A percentile compares a stretch with the other conserved stretches of the same genome.
Evolutionary conservation across 1,140 invertebrate species (phyloP).

Genomic region (Arctopsyche grandis): DNA sequence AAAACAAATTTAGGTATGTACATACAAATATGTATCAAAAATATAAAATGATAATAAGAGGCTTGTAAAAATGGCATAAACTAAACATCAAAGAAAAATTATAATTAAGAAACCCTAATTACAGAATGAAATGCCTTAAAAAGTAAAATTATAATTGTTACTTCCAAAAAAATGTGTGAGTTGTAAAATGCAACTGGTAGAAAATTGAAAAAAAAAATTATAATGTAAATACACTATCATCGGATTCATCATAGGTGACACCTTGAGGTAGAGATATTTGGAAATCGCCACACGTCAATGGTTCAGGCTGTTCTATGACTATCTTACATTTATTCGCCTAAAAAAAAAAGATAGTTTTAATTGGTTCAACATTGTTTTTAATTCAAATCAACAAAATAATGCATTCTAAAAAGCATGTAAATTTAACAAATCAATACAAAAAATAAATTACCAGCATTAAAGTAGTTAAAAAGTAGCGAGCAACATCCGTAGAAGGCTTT

Average conservation of each 20-base stretch:
- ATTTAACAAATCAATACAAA: background rate
- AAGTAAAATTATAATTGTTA: no score
- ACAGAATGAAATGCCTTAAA: no score
- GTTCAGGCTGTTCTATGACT: slow-evolving; percentile 7
- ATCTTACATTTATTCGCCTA: slow-evolving; percentile 34
- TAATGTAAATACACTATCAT: background rate
- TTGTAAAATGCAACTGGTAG: no score
- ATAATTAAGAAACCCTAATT: no score
- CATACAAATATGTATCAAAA: no score
- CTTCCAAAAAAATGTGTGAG: no score
- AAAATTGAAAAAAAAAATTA: background rate
- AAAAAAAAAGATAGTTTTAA: slow-evolving; percentile 41
- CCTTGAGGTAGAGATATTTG: slow-evolving; percentile 11
- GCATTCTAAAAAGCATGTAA: background rate
- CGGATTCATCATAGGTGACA: background rate
- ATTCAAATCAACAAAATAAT: background rate
- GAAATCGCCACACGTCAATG: slow-evolving; percentile 19
- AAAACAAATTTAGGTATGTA: no score
- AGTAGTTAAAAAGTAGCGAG: slow-evolving; percentile 50
- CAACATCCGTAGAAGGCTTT: slow-evolving; percentile 38
- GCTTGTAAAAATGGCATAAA: no score
- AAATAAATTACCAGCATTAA: slow-evolving; percentile 47
- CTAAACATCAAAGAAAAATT: no score
- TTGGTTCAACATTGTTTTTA: no score
- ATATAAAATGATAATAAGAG: no score